phyloP scores from a whole-genome alignment of 2,888 invertebrate genomes.

The Argynnis bischoffii region DNA sequence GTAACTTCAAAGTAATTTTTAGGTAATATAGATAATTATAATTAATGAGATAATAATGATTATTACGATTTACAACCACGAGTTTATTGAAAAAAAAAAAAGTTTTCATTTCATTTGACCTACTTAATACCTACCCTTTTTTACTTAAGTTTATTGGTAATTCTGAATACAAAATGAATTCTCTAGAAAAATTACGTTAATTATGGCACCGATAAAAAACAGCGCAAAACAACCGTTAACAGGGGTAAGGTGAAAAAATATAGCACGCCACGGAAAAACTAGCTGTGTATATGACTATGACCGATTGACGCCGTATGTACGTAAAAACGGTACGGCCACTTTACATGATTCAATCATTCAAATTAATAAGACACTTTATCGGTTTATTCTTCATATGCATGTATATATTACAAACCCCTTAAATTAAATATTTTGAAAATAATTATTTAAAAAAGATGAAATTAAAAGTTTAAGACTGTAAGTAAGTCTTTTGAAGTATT shows the following conservation, averaged over 20 bases:
- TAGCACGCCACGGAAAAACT: constrained; percentile 62
- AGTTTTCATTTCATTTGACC: constrained; percentile 13
- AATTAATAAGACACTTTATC: not conserved
- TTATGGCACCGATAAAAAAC: constrained; percentile 46
- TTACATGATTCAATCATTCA: not conserved
- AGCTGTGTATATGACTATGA: constrained; percentile 51
- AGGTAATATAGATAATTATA: too few relatives aligned
- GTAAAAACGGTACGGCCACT: constrained; percentile 39
- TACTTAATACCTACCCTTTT: constrained; percentile 12
- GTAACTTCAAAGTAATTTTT: too few relatives aligned
- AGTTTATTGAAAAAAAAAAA: not conserved
- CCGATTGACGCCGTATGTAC: constrained; percentile 51
- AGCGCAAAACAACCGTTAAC: constrained; percentile 49
- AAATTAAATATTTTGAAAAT: too few relatives aligned
- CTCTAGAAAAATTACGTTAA: constrained; percentile 28
- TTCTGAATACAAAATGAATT: constrained; percentile 19
- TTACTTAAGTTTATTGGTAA: constrained; percentile 20
- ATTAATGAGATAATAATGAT: too few relatives aligned
- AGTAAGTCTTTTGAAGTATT: too few relatives aligned
- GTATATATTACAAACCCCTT: not conserved
- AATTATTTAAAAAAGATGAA: too few relatives aligned
- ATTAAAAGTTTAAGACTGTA: too few relatives aligned
- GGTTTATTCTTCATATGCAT: not conserved
- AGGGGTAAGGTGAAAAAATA: constrained; percentile 56
- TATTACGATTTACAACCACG: too few relatives aligned